These are phyloP conservation scores for Menura novaehollandiae DNA, from an alignment of 2,113 vertebrate genomes.

Conservation along the genomic window DNA sequence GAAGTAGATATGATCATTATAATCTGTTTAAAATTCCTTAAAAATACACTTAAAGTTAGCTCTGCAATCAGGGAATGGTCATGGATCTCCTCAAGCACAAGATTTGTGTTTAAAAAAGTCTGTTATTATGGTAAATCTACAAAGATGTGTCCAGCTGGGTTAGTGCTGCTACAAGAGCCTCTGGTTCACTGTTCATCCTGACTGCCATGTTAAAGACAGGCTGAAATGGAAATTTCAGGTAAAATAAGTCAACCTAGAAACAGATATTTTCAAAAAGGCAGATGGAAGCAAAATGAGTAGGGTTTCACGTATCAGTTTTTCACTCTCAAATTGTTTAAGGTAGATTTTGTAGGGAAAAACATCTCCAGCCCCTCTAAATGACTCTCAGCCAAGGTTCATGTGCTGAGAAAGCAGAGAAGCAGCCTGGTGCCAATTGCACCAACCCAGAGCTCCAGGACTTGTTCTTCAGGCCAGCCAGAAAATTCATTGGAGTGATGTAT, in stretches of 20 bases:
- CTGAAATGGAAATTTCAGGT: neutral
- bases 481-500: neutral
- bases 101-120: neutral
- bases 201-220: neutral
- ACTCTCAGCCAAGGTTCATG: neutral
- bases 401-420: neutral
- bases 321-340: neutral
- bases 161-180: neutral
- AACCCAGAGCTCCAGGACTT: neutral
- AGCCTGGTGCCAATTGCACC: neutral
- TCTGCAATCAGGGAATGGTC: neutral
- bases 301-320: neutral
- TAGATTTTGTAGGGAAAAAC: neutral
- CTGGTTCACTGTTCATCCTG: neutral
- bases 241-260: neutral
- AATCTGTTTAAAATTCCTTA: conserved; percentile 10
- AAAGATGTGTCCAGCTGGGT: neutral
- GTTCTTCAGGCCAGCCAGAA: neutral
- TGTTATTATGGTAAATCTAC: neutral
- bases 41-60: neutral
- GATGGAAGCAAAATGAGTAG: neutral
- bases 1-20: neutral
- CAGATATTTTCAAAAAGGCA: neutral
- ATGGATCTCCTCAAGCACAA: neutral
- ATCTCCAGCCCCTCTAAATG: neutral